Evolutionary conservation across 2,113 vertebrate genomes (phyloP), one percentile per base, ranked within the genome.

Genomic region (Limnothrissa miodon): DNA sequence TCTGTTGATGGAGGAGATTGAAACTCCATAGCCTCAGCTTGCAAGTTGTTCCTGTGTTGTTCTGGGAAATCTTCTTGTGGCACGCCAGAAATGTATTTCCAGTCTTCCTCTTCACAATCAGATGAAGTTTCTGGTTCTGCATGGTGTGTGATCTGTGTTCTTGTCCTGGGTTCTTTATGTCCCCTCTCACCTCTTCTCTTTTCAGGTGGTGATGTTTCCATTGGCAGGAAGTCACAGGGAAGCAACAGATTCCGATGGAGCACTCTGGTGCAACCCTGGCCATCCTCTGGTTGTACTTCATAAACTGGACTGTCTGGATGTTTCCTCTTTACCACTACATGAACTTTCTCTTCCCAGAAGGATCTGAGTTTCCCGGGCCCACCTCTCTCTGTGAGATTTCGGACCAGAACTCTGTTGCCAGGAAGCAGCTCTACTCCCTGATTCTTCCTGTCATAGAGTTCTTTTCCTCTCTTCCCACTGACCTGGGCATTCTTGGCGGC

Each of bases 351-450:
- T 17, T 82, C 44, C 44, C 62, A 82, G 44, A 45, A 82, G 25
- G 81, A 82, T 74, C 39, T 70, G n/a, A 66, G 59, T n/a, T 82
- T 82, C 7, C 59, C 81, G 2, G 81, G 82, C 5, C 25, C 45
- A 33, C 45, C 42, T 51, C 36, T 78, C 21, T 78, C n/a, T 8
- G 23, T 48, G 17, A 25, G 29, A 39, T 78, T 48, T 33, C 29
- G 0, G 9, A 82, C 36, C 17, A 83, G 25, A 3, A 83, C 42
- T 42, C 42, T 4, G n/a, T n/a, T n/a, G 6, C 42, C 42, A 42
- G 42, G 42, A 4, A 4, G 42, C 6, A 74, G 8, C 33, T 56
- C 53, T 62, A 33, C 53, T 0, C 53, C 53, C 23, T 56, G 10
- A 17, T 39, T 21, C 8, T 81, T 42, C 29, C 6, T 81, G 46